These are phyloP conservation scores for Reticulitermes speratus DNA, from an alignment of 1,140 invertebrate genomes.

Conservation along the genomic window DNA sequence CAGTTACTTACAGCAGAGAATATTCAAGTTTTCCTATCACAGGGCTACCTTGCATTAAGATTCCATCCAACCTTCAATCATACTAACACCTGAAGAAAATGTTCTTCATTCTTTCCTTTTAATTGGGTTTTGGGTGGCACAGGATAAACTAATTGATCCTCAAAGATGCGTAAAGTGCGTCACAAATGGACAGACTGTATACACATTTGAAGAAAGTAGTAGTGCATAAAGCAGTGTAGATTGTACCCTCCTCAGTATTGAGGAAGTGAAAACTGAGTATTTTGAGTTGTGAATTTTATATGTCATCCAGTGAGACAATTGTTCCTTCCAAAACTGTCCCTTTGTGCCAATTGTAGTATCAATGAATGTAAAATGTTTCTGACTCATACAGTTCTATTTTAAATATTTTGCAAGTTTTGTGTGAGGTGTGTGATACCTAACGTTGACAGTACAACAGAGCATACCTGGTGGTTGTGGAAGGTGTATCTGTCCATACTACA, in stretches of 20 bases:
- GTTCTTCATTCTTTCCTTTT: neutral
- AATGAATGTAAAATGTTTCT: neutral
- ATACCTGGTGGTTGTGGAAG: constrained; percentile 3
- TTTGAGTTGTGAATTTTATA: neutral
- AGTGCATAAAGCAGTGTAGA: neutral
- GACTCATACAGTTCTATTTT: neutral
- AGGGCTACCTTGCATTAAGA: neutral
- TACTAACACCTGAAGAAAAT: neutral
- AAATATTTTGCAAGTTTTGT: neutral
- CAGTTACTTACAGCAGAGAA: neutral
- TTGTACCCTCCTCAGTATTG: neutral
- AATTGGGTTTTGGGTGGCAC: neutral
- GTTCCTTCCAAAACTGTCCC: constrained; percentile 5
- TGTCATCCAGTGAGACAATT: neutral
- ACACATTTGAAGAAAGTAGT: neutral
- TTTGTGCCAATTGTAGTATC: neutral
- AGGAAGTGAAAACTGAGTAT: neutral
- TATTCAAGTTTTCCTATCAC: neutral
- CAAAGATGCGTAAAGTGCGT: neutral
- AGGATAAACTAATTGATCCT: too few species aligned
- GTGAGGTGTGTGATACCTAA: neutral
- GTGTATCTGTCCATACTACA: neutral
- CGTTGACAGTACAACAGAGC: neutral
- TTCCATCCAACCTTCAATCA: neutral
- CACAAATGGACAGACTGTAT: neutral